Base-by-base conservation (phyloP, 2,888 invertebrate species). In the Aspidiotus destructor region DNA sequence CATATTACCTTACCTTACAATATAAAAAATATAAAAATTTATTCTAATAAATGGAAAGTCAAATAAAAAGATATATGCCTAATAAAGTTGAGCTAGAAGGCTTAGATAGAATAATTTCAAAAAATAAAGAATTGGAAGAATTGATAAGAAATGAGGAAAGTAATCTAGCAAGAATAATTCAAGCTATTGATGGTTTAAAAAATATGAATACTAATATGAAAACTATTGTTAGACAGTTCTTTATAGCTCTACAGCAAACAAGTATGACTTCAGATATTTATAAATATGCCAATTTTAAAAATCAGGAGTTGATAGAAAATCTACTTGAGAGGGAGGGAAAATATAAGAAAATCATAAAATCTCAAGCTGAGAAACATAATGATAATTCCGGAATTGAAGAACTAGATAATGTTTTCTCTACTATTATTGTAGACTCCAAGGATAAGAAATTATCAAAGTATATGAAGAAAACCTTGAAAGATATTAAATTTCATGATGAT, bases 301-400 rank as follows among this genome's bases (percentile, higher is more conserved):
- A 55, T 55, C 17, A 55, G 16, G 55, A 55, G 16, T 55, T 55
- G 55, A 55, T 55, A 10, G 15, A 55, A 55, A 55, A 11, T n/a
- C 55, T 55, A 55, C 55, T 55, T 55, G 55, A 55, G 52, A 52
- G 55, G 17, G 55, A 55, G 55, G 16, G 7, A 17, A 55, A 55
- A 55, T 55, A 55, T 55, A 55, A 55, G 55, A 55, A 55, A 55
- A 55, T 55, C 55, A 55, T 55, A 55, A 55, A 55, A 55, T 55
- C 55, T 55, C 55, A 55, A 55, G 55, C 55, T 55, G 55, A 55
- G 17, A 64, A 54, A 55, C 55, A 64, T 64, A 64, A 64, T 54
- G 64, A 64, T 64, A 64, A 64, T 64, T 64, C 64, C 54, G 64
- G 55, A n/a, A 52, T 64, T 54, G 55, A 64, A 54, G 64, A 64